Evolutionary conservation across 2,113 vertebrate species (phyloP), one percentile per base, ranked within the genome.

Genomic region (Scomber japonicus): DNA sequence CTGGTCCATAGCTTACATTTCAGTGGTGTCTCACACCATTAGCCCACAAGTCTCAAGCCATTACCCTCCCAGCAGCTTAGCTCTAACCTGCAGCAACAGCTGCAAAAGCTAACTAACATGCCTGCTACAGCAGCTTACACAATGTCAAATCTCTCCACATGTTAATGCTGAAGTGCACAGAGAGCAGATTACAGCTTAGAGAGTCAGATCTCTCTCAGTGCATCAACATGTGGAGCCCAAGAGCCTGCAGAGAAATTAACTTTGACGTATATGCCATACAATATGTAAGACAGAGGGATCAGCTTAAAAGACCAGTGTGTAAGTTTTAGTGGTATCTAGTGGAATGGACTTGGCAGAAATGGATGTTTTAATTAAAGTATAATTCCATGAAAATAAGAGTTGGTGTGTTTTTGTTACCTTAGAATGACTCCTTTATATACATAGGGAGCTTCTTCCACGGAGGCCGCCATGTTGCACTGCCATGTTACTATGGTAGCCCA

Each of bases 121-220:
- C 8, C 69, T 31, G 62, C 70, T 27, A 27, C 79, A 72, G 67
- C 74, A 13, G 82, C 78, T 91, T 88, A 91, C 87, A 84, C 93
- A 75, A 83, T 67, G 63, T 80, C 75, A 85, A 75, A 86, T 83
- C 85, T 76, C 75, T 51, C 81, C 69, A 61, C 76, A 87, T 83
- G 79, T 80, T 79, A 78, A 74, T 56, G 65, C 78, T 16, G 81
- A 72, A 80, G 80, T 72, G 71, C 45, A 50, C 77, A 55, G 70
- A 67, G 69, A 88, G 82, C 82, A 81, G 89, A 91, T 90, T 90
- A 88, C 17, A 61, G 77, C 73, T 88, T 81, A 83, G 57, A 66
- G 78, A 84, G 82, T 59, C 15, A 4, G 78, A 70, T 78, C 46
- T 30, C 35, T 1, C 62, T 78, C 68, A 1, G 27, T 31, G 24